Conservation (phyloP, 2,797 vertebrate species). For the Tiaroga cobitis region DNA sequence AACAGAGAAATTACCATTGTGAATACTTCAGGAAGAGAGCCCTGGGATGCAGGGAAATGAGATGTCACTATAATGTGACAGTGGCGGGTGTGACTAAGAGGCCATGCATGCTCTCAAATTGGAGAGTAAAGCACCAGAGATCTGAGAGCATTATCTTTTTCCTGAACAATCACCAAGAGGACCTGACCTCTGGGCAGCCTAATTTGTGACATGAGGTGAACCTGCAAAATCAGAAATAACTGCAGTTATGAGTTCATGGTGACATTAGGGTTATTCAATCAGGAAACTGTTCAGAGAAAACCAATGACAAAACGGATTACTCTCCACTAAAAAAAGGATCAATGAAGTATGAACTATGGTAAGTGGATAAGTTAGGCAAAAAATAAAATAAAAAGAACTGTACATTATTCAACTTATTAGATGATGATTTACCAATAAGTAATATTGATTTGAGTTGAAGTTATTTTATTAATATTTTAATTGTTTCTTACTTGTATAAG, state of each 20-base stretch:
- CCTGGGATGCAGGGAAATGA: constrained; percentile 43
- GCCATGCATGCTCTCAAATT: constrained; percentile 30
- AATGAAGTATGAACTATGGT: neutral
- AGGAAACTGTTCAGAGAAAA: constrained; percentile 1
- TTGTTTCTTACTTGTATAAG: neutral
- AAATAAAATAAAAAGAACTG: neutral
- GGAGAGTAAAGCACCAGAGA: constrained; percentile 43
- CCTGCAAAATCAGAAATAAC: constrained; percentile 27
- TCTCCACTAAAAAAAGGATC: neutral
- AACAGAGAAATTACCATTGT: constrained; percentile 47
- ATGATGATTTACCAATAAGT: neutral
- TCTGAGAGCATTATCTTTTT: constrained; percentile 39
- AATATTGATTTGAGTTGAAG: neutral
- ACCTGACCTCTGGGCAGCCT: constrained; percentile 37
- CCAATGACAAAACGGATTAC: constrained; percentile 2
- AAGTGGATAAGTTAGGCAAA: neutral
- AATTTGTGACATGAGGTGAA: constrained; percentile 39
- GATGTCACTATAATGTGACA: constrained; percentile 49
- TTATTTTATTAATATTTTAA: neutral
- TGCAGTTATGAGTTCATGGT: constrained; percentile 3
- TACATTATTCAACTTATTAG: neutral
- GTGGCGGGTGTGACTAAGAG: constrained; percentile 42
- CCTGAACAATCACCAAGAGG: constrained; percentile 34
- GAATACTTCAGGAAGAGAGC: constrained; percentile 52
- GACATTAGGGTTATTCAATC: constrained; percentile 6